These are phyloP conservation scores for Rhodophaea formosa DNA, from an alignment of 2,888 invertebrate species.

Conservation along the genomic window DNA sequence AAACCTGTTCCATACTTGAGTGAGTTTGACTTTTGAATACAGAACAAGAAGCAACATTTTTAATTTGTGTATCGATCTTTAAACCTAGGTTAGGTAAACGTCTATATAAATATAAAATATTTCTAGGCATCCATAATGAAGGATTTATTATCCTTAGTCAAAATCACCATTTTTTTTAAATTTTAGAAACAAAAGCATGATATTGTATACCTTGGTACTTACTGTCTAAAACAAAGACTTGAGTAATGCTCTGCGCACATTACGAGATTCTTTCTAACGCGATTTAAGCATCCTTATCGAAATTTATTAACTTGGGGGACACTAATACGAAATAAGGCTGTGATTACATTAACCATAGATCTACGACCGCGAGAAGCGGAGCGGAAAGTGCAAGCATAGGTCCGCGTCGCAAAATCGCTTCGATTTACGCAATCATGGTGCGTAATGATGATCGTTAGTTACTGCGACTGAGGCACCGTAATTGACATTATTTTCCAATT, in stretches of 20 bases:
- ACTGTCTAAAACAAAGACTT: constrained; percentile 12
- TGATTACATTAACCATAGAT: constrained; percentile 66
- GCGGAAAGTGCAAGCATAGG: constrained; percentile 65
- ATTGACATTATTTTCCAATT: constrained; percentile 80
- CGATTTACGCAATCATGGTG: constrained; percentile 75
- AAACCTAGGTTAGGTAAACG: too few relatives aligned
- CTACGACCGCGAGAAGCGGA: constrained; percentile 56
- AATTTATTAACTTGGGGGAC: constrained; percentile 31
- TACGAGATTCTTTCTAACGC: constrained; percentile 19
- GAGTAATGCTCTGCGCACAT: constrained; percentile 19
- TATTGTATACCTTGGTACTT: background rate
- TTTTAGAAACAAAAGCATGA: background rate
- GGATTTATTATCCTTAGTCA: background rate
- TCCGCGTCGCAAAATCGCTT: constrained; percentile 66
- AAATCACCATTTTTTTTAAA: background rate
- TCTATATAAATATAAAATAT: too few relatives aligned
- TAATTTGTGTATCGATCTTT: too few relatives aligned
- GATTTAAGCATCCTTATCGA: constrained; percentile 18
- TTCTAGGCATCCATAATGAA: too few relatives aligned
- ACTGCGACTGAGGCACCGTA: constrained; percentile 60
- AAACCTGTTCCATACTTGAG: too few relatives aligned
- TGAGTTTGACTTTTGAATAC: too few relatives aligned
- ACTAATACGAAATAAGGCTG: constrained; percentile 47
- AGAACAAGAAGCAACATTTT: too few relatives aligned
- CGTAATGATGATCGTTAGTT: constrained; percentile 75